Conservation (phyloP, 2,113 vertebrate species). For the Phalacrocorax pelagicus region DNA sequence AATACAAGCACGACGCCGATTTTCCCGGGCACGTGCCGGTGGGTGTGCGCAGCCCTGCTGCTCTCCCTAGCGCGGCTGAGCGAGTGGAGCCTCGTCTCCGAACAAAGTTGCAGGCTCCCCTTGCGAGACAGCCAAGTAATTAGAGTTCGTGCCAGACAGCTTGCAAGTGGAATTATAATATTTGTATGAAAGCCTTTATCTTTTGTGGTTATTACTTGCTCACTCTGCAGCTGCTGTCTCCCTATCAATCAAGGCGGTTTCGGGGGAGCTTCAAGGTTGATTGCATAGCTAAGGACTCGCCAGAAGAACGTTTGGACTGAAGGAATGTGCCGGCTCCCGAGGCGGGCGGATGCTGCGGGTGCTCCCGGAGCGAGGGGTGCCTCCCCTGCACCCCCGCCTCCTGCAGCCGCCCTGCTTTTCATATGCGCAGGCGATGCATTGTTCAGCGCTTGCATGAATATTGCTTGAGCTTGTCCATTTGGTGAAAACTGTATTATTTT, state of each 20-base stretch:
- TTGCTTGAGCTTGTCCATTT: constrained; percentile 65
- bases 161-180: constrained; percentile 26
- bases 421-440: constrained; percentile 8
- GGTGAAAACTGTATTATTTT: constrained; percentile 79
- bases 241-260: constrained; percentile 44
- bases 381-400: not conserved
- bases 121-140: not conserved
- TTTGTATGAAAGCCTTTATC: constrained; percentile 60
- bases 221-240: constrained; percentile 64
- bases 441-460: not conserved
- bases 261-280: not conserved
- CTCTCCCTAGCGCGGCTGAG: not conserved
- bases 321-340: constrained; percentile 67
- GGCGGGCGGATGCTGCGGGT: constrained; percentile 47
- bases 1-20: not conserved
- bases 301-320: constrained; percentile 46
- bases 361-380: not conserved
- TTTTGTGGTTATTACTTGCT: constrained; percentile 28
- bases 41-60: accelerated
- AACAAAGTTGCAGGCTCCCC: not conserved
- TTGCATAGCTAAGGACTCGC: not conserved
- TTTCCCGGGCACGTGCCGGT: not conserved
- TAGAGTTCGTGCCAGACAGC: constrained; percentile 28
- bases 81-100: not conserved
- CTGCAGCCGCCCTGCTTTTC: not conserved